Evolutionary conservation across 2,888 invertebrate species (phyloP).

Genomic region (Leptinotarsa tumamoca): DNA sequence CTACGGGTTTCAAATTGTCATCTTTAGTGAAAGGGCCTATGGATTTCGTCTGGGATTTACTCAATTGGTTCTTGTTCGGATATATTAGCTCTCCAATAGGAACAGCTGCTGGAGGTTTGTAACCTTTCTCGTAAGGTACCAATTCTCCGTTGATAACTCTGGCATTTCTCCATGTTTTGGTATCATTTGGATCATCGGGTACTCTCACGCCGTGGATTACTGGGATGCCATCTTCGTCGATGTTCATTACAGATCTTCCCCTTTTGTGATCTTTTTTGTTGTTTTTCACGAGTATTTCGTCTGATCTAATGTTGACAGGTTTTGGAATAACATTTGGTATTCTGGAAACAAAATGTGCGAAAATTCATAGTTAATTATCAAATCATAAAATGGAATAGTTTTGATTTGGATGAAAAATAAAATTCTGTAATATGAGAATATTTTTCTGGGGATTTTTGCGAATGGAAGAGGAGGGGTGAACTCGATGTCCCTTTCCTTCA

Average conservation of each 20-base stretch:
- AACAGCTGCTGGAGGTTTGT: conserved; percentile 74
- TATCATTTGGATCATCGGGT: conserved; percentile 78
- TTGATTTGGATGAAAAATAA: too few species aligned
- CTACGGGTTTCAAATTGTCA: conserved; percentile 70
- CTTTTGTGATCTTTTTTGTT: conserved; percentile 71
- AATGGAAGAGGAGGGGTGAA: too few species aligned
- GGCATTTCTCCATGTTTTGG: conserved; percentile 87
- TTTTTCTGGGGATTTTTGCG: too few species aligned
- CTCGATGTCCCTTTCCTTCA: too few species aligned
- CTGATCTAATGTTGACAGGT: conserved; percentile 77
- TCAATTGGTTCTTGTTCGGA: conserved; percentile 27
- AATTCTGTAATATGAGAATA: too few species aligned
- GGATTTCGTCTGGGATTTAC: conserved; percentile 51
- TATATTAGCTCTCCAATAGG: conserved; percentile 70
- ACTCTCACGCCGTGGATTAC: conserved; percentile 85
- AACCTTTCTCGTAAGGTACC: conserved; percentile 79
- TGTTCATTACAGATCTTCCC: conserved; percentile 73
- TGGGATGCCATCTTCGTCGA: conserved; percentile 80
- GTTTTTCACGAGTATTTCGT: conserved; percentile 71
- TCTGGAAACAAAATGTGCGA: conserved; percentile 52
- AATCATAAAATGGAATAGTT: too few species aligned
- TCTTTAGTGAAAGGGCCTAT: conserved; percentile 74
- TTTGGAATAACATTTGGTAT: conserved; percentile 73
- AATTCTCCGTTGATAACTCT: conserved; percentile 87
- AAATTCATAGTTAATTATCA: too few species aligned